Evolutionary conservation across 2,888 invertebrate genomes (phyloP).

Genomic region (Mesorhabditis belari): DNA sequence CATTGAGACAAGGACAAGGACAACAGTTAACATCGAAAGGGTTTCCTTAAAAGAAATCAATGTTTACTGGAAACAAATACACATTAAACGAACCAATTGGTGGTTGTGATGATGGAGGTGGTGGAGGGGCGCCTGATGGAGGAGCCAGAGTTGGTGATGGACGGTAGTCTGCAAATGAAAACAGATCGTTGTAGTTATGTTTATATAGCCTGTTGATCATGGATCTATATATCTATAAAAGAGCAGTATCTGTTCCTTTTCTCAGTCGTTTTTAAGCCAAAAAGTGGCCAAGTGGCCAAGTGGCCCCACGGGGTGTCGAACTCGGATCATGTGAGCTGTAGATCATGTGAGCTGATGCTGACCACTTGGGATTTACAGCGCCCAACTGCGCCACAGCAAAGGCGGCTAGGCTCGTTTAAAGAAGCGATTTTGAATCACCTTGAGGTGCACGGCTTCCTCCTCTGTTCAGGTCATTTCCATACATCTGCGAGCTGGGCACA

Average conservation of each 20-base stretch:
- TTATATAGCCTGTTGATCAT: too few relatives aligned
- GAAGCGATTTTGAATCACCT: too few relatives aligned
- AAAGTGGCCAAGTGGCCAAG: too few relatives aligned
- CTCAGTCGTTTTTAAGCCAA: not conserved
- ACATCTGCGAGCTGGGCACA: conserved; percentile 17
- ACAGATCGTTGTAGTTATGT: too few relatives aligned
- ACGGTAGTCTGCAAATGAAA: not conserved
- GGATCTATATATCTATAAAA: too few relatives aligned
- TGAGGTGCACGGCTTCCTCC: not conserved
- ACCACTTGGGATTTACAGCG: too few relatives aligned
- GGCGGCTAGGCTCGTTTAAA: too few relatives aligned
- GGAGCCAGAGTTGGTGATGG: conserved; percentile 3
- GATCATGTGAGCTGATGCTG: too few relatives aligned
- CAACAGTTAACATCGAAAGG: not conserved
- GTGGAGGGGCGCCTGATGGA: not conserved
- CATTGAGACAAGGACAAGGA: conserved; percentile 10
- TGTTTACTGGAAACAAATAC: too few relatives aligned
- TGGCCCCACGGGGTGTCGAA: too few relatives aligned
- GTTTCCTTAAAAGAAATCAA: not conserved
- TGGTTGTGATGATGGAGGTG: conserved; percentile 8
- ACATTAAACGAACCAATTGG: conserved; percentile 8
- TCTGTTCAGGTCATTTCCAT: not conserved
- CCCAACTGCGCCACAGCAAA: too few relatives aligned
- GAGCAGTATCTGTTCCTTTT: not conserved
- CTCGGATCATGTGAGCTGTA: too few relatives aligned